Conservation (phyloP, 2,888 invertebrate genomes). For the Drosophila buzzatii region DNA sequence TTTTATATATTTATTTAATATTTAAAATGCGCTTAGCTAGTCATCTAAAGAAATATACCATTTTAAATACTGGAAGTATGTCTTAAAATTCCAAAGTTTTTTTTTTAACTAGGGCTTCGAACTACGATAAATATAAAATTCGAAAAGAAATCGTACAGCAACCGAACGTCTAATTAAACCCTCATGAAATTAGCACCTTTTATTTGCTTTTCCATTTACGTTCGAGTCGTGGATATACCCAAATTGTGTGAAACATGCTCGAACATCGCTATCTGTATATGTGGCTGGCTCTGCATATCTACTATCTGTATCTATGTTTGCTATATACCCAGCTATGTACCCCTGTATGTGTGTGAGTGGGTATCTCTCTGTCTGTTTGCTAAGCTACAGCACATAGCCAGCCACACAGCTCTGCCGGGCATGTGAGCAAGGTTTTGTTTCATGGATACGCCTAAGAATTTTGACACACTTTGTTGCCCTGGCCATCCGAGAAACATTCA, state of each 20-base stretch:
- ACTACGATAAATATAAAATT: slow-evolving; percentile 17
- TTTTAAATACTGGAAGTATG: not conserved
- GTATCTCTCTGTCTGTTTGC: slow-evolving; percentile 29
- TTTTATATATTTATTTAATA: not conserved
- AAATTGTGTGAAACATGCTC: slow-evolving; percentile 62
- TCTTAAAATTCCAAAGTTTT: not conserved
- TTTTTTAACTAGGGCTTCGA: slow-evolving; percentile 28
- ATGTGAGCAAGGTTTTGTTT: slow-evolving; percentile 58
- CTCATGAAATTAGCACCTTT: slow-evolving; percentile 84
- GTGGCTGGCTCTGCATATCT: slow-evolving; percentile 39
- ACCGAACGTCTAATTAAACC: slow-evolving; percentile 80
- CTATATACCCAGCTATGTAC: slow-evolving; percentile 20
- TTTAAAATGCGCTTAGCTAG: not conserved
- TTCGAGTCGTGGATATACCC: slow-evolving; percentile 65
- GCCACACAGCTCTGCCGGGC: not conserved
- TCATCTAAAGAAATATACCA: not conserved
- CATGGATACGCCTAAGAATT: slow-evolving; percentile 66
- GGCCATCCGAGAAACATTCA: slow-evolving; percentile 16
- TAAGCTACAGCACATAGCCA: slow-evolving; percentile 22
- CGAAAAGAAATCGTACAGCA: slow-evolving; percentile 63
- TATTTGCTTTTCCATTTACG: slow-evolving; percentile 80
- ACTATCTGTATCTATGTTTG: slow-evolving; percentile 32
- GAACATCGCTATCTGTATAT: slow-evolving; percentile 42
- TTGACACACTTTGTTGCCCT: slow-evolving; percentile 78
- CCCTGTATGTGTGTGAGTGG: slow-evolving; percentile 3